Conservation (phyloP, 37 sponge, comb jelly and placozoan genomes). For the Hormiphora californensis region DNA sequence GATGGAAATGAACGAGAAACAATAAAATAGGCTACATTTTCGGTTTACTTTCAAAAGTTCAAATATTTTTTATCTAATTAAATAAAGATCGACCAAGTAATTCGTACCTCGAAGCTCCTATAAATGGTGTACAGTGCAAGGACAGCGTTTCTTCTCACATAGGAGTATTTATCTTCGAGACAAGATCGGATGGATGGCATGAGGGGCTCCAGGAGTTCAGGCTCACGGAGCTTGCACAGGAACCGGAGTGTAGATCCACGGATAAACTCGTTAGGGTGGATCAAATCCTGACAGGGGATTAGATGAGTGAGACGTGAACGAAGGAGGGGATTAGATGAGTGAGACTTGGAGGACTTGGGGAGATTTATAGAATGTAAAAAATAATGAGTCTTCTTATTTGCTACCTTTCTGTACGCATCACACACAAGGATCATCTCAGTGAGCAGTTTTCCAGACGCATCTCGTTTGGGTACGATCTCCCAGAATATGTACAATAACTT, state of each 20-base stretch:
- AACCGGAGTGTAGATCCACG: slow-evolving; percentile 94
- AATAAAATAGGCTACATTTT: neutral
- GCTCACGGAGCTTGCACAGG: slow-evolving; percentile 90
- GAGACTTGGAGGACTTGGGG: neutral
- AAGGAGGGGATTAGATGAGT: neutral
- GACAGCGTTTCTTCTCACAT: slow-evolving; percentile 97
- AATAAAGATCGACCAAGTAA: neutral
- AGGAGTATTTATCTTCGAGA: slow-evolving; percentile 92
- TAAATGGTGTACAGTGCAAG: slow-evolving; percentile 98
- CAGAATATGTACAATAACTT: slow-evolving; percentile 91
- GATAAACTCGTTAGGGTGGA: slow-evolving; percentile 98
- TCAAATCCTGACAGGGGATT: slow-evolving; percentile 72
- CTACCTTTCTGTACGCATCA: slow-evolving; percentile 89
- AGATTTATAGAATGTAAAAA: too few relatives aligned
- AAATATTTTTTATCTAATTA: neutral
- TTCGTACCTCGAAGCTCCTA: slow-evolving; percentile 59
- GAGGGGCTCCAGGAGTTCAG: slow-evolving; percentile 95
- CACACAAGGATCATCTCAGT: slow-evolving; percentile 99
- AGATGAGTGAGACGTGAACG: neutral
- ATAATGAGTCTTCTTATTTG: too few relatives aligned
- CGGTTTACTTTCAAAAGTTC: neutral
- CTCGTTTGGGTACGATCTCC: slow-evolving; percentile 97
- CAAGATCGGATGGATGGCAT: slow-evolving; percentile 97
- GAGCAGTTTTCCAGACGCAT: slow-evolving; percentile 89
- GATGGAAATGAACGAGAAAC: neutral